Evolutionary conservation across 2,113 vertebrate species (phyloP), one percentile per base, ranked within the genome.

Genomic region (Psittacula cyanocephala): DNA sequence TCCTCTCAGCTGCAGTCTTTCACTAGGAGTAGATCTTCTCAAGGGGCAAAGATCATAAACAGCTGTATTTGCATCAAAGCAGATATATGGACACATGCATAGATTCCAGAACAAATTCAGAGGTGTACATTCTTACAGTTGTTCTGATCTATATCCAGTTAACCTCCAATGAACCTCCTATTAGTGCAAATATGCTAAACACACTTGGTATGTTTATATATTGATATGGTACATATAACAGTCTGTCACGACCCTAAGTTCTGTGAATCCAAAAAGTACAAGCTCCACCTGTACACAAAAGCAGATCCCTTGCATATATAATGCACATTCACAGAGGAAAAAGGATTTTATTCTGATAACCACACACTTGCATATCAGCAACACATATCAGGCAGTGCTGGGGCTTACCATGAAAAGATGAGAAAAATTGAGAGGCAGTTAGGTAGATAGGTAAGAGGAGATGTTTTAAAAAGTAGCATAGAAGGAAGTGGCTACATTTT

Each of bases 341-440:
- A 19, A 52, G 49, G 65, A 62, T n/a, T 86, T 31, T 95, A 77
- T 77, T 85, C 63, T 94, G 90, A 95, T 92, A 89, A 95, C 60
- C 85, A 75, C 69, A 76, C 87, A 44, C 17, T 82, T 83, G 69
- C 95, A 93, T 57, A 57, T 57, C 33, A n/a, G 55, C 67, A 86
- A 88, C 62, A 41, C 50, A 3, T 80, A 80, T 84, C 97, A 97
- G 95, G 86, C 96, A 94, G 93, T 95, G 86, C 82, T 57, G 79
- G 92, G 96, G 92, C 84, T 91, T 94, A 89, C 78, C 49, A 93
- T 72, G 91, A 94, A 95, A 87, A 93, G 43, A 84, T 88, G 84
- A 94, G 93, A 96, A 94, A 96, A 97, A 81, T 14, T 81, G 96
- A 96, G 95, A 95, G 92, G 93, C 96, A 95, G 97, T 96, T 97